These are phyloP conservation scores for Enteromius argenteus DNA, from an alignment of 2,797 vertebrate species.

Conservation along the genomic window DNA sequence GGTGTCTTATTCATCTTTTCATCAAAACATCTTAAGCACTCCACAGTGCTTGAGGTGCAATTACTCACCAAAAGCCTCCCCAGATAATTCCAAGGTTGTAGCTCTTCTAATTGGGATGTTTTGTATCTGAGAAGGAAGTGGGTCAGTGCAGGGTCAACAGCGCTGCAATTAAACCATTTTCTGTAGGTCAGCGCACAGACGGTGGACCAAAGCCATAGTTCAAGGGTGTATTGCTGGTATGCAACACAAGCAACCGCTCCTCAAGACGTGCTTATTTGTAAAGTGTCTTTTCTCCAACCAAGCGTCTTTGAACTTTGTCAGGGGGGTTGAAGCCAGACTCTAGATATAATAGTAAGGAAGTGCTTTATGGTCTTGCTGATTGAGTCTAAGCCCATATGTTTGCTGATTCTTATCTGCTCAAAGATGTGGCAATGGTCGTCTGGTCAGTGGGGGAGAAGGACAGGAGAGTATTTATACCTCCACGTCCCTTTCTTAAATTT, in stretches of 20 bases:
- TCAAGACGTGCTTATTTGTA: constrained; percentile 26
- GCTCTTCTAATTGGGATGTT: constrained; percentile 53
- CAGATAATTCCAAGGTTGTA: constrained; percentile 39
- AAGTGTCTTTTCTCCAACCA: constrained; percentile 17
- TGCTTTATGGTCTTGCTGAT: constrained; percentile 55
- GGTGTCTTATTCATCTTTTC: constrained; percentile 17
- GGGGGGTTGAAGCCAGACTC: neutral
- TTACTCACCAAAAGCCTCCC: constrained; percentile 20
- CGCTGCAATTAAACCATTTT: constrained; percentile 55
- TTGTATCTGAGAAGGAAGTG: constrained; percentile 44
- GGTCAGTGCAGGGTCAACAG: constrained; percentile 58
- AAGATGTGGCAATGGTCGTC: constrained; percentile 34
- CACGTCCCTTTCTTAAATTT: constrained; percentile 42
- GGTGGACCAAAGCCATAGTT: constrained; percentile 12
- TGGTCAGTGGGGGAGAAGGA: constrained; percentile 22
- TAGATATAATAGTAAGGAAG: constrained; percentile 50
- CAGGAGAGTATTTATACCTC: constrained; percentile 32
- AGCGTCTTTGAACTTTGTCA: constrained; percentile 47
- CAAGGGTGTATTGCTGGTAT: constrained; percentile 39
- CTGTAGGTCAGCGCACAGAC: constrained; percentile 13
- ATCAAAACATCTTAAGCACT: constrained; percentile 19
- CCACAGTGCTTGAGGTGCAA: constrained; percentile 2
- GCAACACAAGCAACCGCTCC: constrained; percentile 7
- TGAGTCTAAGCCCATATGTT: constrained; percentile 37
- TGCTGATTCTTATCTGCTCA: constrained; percentile 52